Evolutionary conservation across 2,113 vertebrate genomes (phyloP).

Genomic region (Entomyzon cyanotis): DNA sequence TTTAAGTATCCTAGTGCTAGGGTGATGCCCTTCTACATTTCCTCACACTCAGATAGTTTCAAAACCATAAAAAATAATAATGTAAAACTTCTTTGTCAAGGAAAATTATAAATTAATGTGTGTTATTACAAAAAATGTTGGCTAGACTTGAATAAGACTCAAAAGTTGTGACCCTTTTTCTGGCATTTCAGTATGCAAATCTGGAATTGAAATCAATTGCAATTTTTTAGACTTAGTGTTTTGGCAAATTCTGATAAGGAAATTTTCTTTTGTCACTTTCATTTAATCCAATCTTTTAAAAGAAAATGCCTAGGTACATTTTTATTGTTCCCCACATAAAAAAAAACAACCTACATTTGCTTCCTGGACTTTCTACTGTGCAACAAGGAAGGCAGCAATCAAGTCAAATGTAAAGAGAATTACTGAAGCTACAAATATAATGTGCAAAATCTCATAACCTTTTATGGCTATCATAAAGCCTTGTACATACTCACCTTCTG

Average conservation of each 20-base stretch:
- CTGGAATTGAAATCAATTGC: not conserved
- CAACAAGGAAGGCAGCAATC: not conserved
- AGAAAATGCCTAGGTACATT: not conserved
- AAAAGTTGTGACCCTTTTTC: not conserved
- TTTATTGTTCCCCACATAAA: not conserved
- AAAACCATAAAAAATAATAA: not conserved
- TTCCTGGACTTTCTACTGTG: not conserved
- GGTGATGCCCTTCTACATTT: not conserved
- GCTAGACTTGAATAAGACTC: not conserved
- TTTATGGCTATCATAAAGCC: not conserved
- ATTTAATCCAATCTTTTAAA: not conserved
- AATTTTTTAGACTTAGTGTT: not conserved
- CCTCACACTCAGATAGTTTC: not conserved
- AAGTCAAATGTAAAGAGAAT: not conserved
- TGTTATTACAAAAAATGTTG: not conserved
- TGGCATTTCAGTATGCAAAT: not conserved
- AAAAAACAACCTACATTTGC: not conserved
- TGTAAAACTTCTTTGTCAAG: fast-evolving
- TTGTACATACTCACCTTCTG: not conserved
- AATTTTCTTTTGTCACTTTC: not conserved
- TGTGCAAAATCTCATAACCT: not conserved
- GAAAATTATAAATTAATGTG: not conserved
- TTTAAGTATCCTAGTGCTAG: not conserved
- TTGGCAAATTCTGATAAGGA: not conserved
- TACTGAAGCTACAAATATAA: not conserved